Evolutionary conservation across 1,140 invertebrate genomes (phyloP).

Genomic region (Coelopa frigida): DNA sequence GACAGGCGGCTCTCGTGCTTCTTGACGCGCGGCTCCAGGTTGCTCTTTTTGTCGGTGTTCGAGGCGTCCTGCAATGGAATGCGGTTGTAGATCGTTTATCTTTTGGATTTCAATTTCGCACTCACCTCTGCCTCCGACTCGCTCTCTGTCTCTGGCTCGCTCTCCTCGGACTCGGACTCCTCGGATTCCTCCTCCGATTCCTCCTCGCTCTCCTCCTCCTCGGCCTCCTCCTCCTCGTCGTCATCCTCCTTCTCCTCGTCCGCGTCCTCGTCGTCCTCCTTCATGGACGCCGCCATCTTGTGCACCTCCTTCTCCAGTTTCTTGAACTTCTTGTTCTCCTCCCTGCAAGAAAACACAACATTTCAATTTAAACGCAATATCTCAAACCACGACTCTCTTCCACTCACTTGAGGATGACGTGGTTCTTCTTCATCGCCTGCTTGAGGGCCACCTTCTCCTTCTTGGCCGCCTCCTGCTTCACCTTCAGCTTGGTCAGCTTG

Average conservation of each 20-base stretch:
- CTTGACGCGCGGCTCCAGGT: constrained; percentile 55
- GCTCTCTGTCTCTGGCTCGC: constrained; percentile 58
- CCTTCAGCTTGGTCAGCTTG: constrained; percentile 70
- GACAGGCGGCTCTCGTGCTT: constrained; percentile 67
- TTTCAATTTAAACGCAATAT: background rate
- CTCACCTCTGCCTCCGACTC: constrained; percentile 56
- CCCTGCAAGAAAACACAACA: constrained; percentile 40
- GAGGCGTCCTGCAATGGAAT: constrained; percentile 51
- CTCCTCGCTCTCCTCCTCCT: constrained; percentile 58
- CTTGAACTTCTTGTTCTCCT: constrained; percentile 69
- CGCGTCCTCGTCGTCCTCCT: constrained; percentile 67
- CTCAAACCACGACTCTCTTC: background rate
- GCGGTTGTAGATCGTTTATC: background rate
- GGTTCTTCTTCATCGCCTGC: constrained; percentile 71
- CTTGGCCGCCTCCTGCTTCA: constrained; percentile 68
- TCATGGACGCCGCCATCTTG: constrained; percentile 80
- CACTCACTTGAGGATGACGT: constrained; percentile 58
- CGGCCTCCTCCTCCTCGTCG: constrained; percentile 55
- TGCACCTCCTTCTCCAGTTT: constrained; percentile 77
- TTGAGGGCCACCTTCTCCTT: constrained; percentile 71
- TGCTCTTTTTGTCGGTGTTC: constrained; percentile 56
- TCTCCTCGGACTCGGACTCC: constrained; percentile 53
- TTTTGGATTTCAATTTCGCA: constrained; percentile 1
- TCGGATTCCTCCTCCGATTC: constrained; percentile 57
- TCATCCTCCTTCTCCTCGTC: constrained; percentile 60